Evolutionary conservation across 2,888 invertebrate species (phyloP).

Genomic region (Linnaemya tessellans): DNA sequence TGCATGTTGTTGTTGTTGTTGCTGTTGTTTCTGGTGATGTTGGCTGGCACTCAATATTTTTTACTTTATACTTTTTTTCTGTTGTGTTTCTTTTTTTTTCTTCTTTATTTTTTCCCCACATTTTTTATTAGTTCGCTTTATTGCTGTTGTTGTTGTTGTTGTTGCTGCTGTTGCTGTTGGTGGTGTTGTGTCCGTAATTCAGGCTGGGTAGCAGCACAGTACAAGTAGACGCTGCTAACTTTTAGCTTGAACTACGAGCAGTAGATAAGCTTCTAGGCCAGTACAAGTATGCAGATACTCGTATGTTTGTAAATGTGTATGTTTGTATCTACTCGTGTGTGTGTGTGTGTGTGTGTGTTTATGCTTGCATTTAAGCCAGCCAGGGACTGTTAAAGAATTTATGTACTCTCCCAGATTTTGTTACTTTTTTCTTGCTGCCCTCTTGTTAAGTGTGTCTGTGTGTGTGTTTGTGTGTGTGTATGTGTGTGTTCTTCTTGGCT

Average conservation of each 20-base stretch:
- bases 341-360: not conserved
- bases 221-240: constrained; percentile 28
- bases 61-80: constrained; percentile 10
- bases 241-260: constrained; percentile 11
- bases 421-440: constrained; percentile 18
- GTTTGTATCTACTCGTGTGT: not conserved
- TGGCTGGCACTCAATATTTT: constrained; percentile 36
- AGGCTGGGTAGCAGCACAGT: constrained; percentile 48
- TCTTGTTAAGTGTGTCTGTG: constrained; percentile 9
- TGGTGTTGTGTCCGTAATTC: constrained; percentile 33
- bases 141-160: constrained; percentile 44
- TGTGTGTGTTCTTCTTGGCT: too few relatives aligned
- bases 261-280: constrained; percentile 43
- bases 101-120: constrained; percentile 19
- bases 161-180: too few relatives aligned
- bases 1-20: constrained; percentile 21
- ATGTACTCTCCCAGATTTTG: constrained; percentile 50
- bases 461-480: not conserved
- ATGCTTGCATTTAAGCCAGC: constrained; percentile 14
- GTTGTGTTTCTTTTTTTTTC: not conserved
- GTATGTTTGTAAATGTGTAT: not conserved
- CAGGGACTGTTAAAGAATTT: constrained; percentile 58
- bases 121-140: constrained; percentile 31
- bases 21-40: constrained; percentile 28
- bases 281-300: not conserved